phyloP scores from a whole-genome alignment of 2,888 invertebrate species.

The Sylvicola fuscatus region DNA sequence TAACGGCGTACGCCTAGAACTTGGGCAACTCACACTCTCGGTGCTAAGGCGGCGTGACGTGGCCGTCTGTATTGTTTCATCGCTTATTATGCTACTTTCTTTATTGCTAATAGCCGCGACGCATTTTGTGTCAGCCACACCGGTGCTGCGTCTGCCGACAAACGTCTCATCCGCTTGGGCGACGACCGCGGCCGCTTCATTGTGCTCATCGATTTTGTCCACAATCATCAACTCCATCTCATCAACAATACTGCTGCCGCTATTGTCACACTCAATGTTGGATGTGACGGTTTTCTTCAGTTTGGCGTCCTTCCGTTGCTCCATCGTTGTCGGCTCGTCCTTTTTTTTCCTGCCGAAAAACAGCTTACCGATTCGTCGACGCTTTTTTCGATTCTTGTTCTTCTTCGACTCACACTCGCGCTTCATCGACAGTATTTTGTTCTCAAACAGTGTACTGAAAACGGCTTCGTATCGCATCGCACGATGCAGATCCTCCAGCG shows the following conservation, averaged over 20 bases:
- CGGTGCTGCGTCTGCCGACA: no score
- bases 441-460: slow-evolving; percentile 23
- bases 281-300: no score
- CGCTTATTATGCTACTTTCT: not conserved
- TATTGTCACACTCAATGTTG: no score
- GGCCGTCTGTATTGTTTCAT: not conserved
- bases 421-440: slow-evolving; percentile 25
- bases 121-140: no score
- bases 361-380: slow-evolving; percentile 1
- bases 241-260: no score
- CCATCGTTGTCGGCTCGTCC: not conserved
- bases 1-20: slow-evolving; percentile 1
- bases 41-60: not conserved
- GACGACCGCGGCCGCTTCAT: no score
- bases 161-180: no score
- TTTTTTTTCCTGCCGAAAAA: slow-evolving; percentile 2
- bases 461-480: slow-evolving; percentile 25
- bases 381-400: slow-evolving; percentile 8
- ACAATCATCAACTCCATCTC: no score
- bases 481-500: slow-evolving; percentile 19
- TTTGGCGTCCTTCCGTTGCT: not conserved
- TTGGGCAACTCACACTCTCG: slow-evolving; percentile 1
- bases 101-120: no score
- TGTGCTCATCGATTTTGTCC: no score
- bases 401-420: slow-evolving; percentile 23